Conservation (phyloP, 2,797 vertebrate genomes). For the Allobates femoralis region DNA sequence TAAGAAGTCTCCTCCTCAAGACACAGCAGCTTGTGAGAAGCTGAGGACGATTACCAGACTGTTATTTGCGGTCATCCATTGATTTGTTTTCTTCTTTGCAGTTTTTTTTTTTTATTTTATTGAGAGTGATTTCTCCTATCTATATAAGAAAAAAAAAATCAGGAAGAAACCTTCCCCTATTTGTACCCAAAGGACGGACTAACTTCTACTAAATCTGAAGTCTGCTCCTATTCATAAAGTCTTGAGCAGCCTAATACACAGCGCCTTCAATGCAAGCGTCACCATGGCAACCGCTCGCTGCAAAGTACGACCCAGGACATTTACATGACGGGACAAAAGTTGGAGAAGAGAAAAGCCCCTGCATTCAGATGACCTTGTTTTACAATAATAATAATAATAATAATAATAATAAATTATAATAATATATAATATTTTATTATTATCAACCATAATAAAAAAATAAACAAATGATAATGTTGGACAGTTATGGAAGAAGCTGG, state of each 20-base stretch:
- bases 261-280: constrained; percentile 46
- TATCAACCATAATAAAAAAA: not conserved
- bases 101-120: not conserved
- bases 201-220: constrained; percentile 23
- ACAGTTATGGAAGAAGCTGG: not conserved
- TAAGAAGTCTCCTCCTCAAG: not conserved
- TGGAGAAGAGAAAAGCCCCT: constrained; percentile 7
- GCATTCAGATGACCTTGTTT: constrained; percentile 22
- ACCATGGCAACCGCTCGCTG: constrained; percentile 56
- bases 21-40: not conserved
- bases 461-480: not conserved
- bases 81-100: not conserved
- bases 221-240: constrained; percentile 31
- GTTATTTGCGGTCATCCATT: not conserved
- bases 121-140: not conserved
- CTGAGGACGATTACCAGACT: not conserved
- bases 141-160: not conserved
- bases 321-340: constrained; percentile 46
- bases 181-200: not conserved
- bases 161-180: not conserved
- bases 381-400: not conserved
- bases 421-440: not conserved
- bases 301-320: constrained; percentile 45
- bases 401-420: not conserved
- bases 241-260: constrained; percentile 33